Evolutionary conservation across 2,797 vertebrate species (phyloP).

Genomic region (Parauchenoglanis punctatus): DNA sequence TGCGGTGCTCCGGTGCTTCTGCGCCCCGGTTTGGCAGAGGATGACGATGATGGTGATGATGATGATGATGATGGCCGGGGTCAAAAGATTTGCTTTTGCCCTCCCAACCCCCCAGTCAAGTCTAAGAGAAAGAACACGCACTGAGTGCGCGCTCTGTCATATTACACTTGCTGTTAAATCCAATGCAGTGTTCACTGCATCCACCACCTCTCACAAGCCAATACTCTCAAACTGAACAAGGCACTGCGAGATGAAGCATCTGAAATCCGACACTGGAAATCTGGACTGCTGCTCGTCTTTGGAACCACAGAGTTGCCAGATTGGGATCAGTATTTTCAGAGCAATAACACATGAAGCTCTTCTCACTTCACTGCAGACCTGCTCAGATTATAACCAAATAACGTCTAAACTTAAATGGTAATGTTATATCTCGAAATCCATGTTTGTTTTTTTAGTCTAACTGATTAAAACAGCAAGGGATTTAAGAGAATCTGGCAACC

Average conservation of each 20-base stretch:
- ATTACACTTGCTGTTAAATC: conserved; percentile 31
- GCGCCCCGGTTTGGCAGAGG: conserved; percentile 27
- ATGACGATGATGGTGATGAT: neutral
- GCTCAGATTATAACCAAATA: neutral
- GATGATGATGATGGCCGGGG: conserved; percentile 51
- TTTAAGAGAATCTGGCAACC: conserved; percentile 4
- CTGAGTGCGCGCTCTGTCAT: conserved; percentile 40
- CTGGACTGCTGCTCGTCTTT: conserved; percentile 58
- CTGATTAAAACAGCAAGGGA: neutral
- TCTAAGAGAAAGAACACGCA: conserved; percentile 41
- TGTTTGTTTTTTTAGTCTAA: neutral
- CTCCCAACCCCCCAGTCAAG: conserved; percentile 54
- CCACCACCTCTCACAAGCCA: neutral
- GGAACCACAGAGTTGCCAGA: conserved; percentile 20
- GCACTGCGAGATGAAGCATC: conserved; percentile 60
- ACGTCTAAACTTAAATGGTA: neutral
- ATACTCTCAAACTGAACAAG: conserved; percentile 12
- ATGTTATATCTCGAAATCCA: neutral
- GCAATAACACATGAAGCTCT: neutral
- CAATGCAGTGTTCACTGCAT: neutral
- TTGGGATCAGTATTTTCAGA: neutral
- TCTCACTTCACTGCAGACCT: neutral
- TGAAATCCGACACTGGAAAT: conserved; percentile 77
- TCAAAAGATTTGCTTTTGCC: conserved; percentile 51
- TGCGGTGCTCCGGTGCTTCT: neutral